Percentiles rank a stretch among this genome's conserved stretches.
These are phyloP conservation scores for Botia kubotai DNA, from an alignment of 2,797 vertebrate species.

Conservation along the genomic window DNA sequence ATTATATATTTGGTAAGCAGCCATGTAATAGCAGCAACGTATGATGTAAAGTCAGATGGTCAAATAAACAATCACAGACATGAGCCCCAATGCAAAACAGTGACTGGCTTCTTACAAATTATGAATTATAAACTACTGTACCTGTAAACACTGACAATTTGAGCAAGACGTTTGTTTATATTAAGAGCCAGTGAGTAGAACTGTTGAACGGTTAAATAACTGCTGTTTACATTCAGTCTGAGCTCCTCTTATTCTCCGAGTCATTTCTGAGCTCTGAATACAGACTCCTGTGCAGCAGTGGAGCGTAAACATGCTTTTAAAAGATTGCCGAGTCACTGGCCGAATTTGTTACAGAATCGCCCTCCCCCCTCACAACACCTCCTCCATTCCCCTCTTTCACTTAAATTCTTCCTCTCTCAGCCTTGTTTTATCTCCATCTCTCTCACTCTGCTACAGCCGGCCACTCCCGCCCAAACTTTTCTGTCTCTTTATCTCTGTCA, in stretches of 20 bases:
- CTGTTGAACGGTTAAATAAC: constrained; percentile 17
- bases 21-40: no score
- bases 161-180: no score
- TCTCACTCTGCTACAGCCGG: constrained; percentile 45
- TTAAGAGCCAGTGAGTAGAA: no score
- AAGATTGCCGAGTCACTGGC: constrained; percentile 77
- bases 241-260: constrained; percentile 21
- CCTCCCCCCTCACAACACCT: constrained; percentile 41
- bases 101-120: no score
- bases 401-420: constrained; percentile 2
- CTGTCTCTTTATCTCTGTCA: constrained; percentile 38
- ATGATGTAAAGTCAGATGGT: no score
- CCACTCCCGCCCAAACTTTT: constrained; percentile 50
- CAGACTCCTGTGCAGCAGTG: constrained; percentile 39
- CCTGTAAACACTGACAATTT: no score
- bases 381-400: constrained; percentile 28
- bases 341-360: constrained; percentile 57
- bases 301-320: constrained; percentile 57
- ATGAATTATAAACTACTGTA: no score
- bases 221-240: constrained; percentile 49
- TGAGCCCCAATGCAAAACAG: no score
- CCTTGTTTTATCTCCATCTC: constrained; percentile 1
- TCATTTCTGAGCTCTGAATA: constrained; percentile 27
- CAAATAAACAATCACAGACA: no score
- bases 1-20: neutral